phyloP scores from a whole-genome alignment of 2,113 vertebrate species.

The Hippolais icterina region DNA sequence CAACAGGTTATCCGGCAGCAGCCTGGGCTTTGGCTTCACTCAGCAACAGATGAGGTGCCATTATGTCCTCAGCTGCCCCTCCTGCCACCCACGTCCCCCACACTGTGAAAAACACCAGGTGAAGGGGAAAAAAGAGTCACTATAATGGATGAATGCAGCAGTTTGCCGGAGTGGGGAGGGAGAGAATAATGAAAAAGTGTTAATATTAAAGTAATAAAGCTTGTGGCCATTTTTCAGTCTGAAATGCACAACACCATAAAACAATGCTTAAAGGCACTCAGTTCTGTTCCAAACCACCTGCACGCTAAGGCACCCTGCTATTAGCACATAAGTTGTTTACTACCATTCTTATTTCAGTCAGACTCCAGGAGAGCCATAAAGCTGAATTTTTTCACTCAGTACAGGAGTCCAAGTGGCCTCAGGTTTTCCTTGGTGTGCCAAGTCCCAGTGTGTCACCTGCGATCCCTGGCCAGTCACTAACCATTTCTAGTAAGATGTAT shows the following conservation, averaged over 20 bases:
- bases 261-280: constrained; percentile 41
- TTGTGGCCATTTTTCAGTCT: constrained; percentile 44
- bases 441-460: neutral
- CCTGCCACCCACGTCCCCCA: neutral
- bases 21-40: neutral
- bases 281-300: constrained; percentile 52
- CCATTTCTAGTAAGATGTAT: neutral
- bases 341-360: constrained; percentile 20
- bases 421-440: neutral
- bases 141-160: constrained; percentile 9
- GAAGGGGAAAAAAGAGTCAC: neutral
- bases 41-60: neutral
- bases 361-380: constrained; percentile 24
- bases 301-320: constrained; percentile 34
- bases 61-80: neutral
- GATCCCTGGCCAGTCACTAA: neutral
- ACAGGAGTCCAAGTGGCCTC: neutral
- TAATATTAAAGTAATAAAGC: constrained; percentile 51
- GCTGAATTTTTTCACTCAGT: neutral
- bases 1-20: neutral
- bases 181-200: neutral
- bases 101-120: neutral
- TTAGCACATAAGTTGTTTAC: constrained; percentile 62
- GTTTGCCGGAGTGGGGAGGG: neutral
- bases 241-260: neutral